Evolutionary conservation across 2,888 invertebrate genomes (phyloP).

Genomic region (Amiota mariae): DNA sequence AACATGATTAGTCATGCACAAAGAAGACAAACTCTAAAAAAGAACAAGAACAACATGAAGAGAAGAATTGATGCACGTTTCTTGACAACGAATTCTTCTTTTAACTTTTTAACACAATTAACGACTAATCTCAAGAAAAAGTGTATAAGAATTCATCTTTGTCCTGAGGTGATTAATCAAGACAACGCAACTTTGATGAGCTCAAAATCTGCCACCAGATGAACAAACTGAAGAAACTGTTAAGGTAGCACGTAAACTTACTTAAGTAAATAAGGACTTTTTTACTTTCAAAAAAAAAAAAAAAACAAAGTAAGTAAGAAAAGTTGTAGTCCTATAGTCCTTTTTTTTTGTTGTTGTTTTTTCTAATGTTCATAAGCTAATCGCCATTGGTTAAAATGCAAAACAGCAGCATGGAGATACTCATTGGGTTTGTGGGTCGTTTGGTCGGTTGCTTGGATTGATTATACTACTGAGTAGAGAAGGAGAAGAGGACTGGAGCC

Average conservation of each 20-base stretch:
- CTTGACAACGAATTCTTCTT: background rate
- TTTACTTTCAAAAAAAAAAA: background rate
- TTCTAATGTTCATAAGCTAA: background rate
- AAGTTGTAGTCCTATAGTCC: constrained; percentile 11
- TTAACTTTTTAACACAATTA: constrained; percentile 56
- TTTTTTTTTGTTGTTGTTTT: background rate
- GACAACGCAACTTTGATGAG: constrained; percentile 10
- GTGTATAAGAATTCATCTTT: constrained; percentile 56
- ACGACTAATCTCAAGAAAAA: constrained; percentile 47
- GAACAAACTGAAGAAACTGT: background rate
- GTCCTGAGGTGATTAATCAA: constrained; percentile 65
- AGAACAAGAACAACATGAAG: background rate
- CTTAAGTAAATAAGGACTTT: background rate
- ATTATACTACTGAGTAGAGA: constrained; percentile 32
- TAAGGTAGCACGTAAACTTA: constrained; percentile 26
- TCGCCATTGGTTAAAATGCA: constrained; percentile 25
- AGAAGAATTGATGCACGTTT: background rate
- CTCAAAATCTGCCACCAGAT: background rate
- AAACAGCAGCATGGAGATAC: constrained; percentile 34
- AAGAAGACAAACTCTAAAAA: background rate
- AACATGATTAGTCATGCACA: constrained; percentile 22
- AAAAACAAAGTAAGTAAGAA: background rate
- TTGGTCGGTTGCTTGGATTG: constrained; percentile 35
- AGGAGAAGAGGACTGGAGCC: constrained; percentile 25
- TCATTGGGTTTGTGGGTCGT: constrained; percentile 21